A percentile compares a stretch with the other conserved stretches of the same genome.
These are phyloP conservation scores for Sebastes schlegelii DNA, from an alignment of 2,113 vertebrate species.

Conservation along the genomic window DNA sequence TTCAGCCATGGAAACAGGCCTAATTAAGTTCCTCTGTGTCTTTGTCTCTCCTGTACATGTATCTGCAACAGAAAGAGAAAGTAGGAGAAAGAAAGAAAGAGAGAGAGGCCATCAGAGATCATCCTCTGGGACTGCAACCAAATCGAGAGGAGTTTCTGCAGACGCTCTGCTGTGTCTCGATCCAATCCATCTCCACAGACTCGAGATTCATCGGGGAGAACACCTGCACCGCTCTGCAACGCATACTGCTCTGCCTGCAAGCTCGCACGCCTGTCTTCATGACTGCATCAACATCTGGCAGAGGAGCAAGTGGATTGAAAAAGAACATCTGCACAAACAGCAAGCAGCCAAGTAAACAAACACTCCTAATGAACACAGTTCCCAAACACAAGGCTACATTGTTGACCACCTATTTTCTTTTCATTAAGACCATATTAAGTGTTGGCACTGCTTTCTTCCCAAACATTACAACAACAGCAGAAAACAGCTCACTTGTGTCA, in stretches of 20 bases:
- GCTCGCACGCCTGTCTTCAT: conserved; percentile 36
- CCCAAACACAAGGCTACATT: conserved; percentile 56
- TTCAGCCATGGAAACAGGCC: conserved; percentile 49
- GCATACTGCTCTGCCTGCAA: conserved; percentile 30
- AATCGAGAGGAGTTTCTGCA: conserved; percentile 48
- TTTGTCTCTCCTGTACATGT: conserved; percentile 46
- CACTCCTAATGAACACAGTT: conserved; percentile 53
- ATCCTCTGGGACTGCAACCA: conserved; percentile 30
- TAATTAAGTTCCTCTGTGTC: conserved; percentile 77
- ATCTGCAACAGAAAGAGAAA: conserved; percentile 34
- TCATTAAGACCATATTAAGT: conserved; percentile 54
- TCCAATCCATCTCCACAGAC: conserved; percentile 57
- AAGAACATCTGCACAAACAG: conserved; percentile 72
- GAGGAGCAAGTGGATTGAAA: conserved; percentile 61
- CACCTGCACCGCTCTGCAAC: conserved; percentile 59
- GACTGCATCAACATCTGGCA: conserved; percentile 74
- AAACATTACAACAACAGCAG: conserved; percentile 19
- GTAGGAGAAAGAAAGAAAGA: conserved; percentile 12
- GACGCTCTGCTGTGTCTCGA: conserved; percentile 9
- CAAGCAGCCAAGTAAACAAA: conserved; percentile 66
- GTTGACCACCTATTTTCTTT: conserved; percentile 38
- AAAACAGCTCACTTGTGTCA: conserved; percentile 18
- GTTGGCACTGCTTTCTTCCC: conserved; percentile 38
- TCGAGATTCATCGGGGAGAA: conserved; percentile 58
- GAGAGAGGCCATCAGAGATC: conserved; percentile 52